Evolutionary conservation across 2,113 vertebrate genomes (phyloP), one percentile per base, ranked within the genome.

Genomic region (Trichechus manatus): DNA sequence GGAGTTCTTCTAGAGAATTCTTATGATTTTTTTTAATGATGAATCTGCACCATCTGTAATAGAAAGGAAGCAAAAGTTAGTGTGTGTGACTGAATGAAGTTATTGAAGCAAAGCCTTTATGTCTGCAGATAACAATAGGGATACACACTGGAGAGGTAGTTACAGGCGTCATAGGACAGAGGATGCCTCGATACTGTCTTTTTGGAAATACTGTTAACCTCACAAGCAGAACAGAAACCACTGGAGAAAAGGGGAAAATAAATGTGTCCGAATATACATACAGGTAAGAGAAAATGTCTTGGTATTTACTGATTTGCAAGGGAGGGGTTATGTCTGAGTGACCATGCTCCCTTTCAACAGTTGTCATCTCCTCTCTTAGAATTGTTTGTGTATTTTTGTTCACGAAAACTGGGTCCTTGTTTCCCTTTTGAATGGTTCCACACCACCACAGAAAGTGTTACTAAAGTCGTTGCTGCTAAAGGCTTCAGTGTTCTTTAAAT

Each of bases 141-240:
- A 99, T 99, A 96, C 99, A 99, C 93, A 99, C 99, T 9, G 99
- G 99, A 92, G 99, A 99, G 96, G 99, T 99, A 50, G 99, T 99
- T 96, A 99, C 99, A 0, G 99, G 99, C 61, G 99, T 99, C 96
- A 99, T 99, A 85, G 99, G 99, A 39, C 99, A 99, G 97, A 99
- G 99, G 97, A 99, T 99, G 99, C 99, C 99, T 56, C 99, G 99
- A 61, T 99, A 99, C 89, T 99, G 99, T 97, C 99, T 99, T 79
- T 99, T 99, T 97, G 99, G 99, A 97, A 99, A 99, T 95, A 99
- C 99, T 0, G 99, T 99, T 97, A 99, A 99, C 98, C 99, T 99
- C 97, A 99, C 99, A 29, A 99, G 99, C 98, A 99, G 99, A 93
- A 99, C 99, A 75, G 99, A 99, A 98, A 99, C 99, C 84, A 99